Conservation (phyloP, 2,888 invertebrate species). For the Apodemia hepburni region DNA sequence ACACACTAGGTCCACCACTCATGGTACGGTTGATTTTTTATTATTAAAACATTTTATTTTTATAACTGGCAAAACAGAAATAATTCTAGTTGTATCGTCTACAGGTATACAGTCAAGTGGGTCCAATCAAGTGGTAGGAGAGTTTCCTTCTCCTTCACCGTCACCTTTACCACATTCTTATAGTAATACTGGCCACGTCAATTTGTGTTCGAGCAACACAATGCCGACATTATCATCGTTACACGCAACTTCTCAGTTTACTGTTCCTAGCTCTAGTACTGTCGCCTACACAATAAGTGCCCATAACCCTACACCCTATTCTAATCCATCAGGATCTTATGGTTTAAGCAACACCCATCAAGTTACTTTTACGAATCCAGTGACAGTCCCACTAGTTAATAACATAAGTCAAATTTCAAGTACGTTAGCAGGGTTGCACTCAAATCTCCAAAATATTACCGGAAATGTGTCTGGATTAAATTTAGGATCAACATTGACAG, state of each 20-base stretch:
- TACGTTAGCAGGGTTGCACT: constrained; percentile 70
- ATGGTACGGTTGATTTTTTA: constrained; percentile 59
- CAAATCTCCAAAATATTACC: constrained; percentile 67
- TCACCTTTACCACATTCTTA: constrained; percentile 80
- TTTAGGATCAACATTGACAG: constrained; percentile 62
- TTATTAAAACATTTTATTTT: background rate
- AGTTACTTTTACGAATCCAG: constrained; percentile 74
- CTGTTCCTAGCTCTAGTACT: constrained; percentile 71
- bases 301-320: constrained; percentile 74
- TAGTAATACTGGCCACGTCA: constrained; percentile 63
- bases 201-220: constrained; percentile 82
- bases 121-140: constrained; percentile 85
- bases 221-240: constrained; percentile 82
- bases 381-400: constrained; percentile 70
- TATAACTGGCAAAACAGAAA: background rate
- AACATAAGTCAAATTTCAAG: constrained; percentile 74
- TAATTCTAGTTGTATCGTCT: constrained; percentile 28
- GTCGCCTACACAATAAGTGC: constrained; percentile 73
- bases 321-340: constrained; percentile 73
- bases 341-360: constrained; percentile 72
- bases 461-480: constrained; percentile 67
- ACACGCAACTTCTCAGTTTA: constrained; percentile 66
- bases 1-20: constrained; percentile 87
- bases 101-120: constrained; percentile 83
- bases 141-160: constrained; percentile 82